phyloP scores from a whole-genome alignment of 2,888 invertebrate species.

The Pegoplata infirma region DNA sequence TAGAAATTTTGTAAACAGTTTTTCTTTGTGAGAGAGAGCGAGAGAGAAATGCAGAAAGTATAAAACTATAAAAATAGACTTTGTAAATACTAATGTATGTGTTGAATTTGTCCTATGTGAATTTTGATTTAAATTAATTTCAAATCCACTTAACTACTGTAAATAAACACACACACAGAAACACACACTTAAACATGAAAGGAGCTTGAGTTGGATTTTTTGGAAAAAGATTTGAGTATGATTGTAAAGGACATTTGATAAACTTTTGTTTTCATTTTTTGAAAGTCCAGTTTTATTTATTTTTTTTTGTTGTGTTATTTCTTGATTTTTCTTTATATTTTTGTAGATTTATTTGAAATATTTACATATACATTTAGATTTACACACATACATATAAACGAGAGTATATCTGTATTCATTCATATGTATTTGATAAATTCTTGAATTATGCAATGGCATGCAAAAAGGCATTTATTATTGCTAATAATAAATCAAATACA shows the following conservation, averaged over 20 bases:
- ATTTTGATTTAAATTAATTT: constrained; percentile 66
- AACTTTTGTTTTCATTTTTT: constrained; percentile 37
- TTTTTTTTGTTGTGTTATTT: constrained; percentile 6
- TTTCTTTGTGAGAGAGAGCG: not conserved
- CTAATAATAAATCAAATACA: constrained; percentile 66
- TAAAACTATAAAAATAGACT: not conserved
- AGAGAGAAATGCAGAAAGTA: not conserved
- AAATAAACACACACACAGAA: not conserved
- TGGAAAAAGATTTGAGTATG: constrained; percentile 6
- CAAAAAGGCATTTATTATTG: constrained; percentile 65
- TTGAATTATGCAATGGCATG: constrained; percentile 65
- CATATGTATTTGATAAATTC: constrained; percentile 61
- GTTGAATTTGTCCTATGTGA: constrained; percentile 47
- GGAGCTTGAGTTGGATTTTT: not conserved
- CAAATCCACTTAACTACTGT: constrained; percentile 60
- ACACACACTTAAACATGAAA: constrained; percentile 1
- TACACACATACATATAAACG: not conserved
- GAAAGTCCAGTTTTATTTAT: not conserved
- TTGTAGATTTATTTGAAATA: constrained; percentile 35
- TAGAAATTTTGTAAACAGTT: constrained; percentile 62
- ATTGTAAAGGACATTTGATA: constrained; percentile 52
- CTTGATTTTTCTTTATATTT: constrained; percentile 23
- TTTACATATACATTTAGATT: constrained; percentile 8
- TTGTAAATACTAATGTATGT: constrained; percentile 12
- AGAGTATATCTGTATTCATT: not conserved